phyloP scores from a whole-genome alignment of 2,888 invertebrate species.

The Hylaea fasciaria region DNA sequence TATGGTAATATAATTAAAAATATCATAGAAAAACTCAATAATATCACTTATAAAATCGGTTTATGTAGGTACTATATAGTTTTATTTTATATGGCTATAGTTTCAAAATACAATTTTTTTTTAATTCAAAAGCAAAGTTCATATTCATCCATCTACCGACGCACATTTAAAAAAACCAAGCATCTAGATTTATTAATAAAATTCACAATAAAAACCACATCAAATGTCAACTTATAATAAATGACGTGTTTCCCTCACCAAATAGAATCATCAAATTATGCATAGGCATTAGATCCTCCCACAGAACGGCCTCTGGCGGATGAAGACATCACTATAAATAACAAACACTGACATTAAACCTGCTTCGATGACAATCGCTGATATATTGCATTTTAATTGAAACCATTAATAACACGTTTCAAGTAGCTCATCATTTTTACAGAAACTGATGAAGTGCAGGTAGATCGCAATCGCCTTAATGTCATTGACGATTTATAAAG shows the following conservation, averaged over 20 bases:
- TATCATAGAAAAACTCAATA: too few species aligned
- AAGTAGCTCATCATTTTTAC: constrained; percentile 17
- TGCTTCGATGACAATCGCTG: constrained; percentile 19
- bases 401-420: constrained; percentile 22
- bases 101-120: too few species aligned
- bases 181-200: not conserved
- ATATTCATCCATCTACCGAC: not conserved
- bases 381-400: constrained; percentile 25
- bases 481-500: not conserved
- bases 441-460: not conserved
- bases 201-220: constrained; percentile 23
- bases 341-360: constrained; percentile 21
- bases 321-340: constrained; percentile 33
- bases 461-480: not conserved
- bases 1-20: too few species aligned
- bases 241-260: constrained; percentile 30
- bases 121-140: too few species aligned
- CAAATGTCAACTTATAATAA: constrained; percentile 22
- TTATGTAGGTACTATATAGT: too few species aligned
- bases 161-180: not conserved
- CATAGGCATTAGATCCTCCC: constrained; percentile 55
- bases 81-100: too few species aligned
- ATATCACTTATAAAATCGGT: too few species aligned
- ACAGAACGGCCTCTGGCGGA: constrained; percentile 35
- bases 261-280: constrained; percentile 65